These are phyloP conservation scores for Danio albolineatus DNA, from an alignment of 2,797 vertebrate genomes.

Conservation along the genomic window DNA sequence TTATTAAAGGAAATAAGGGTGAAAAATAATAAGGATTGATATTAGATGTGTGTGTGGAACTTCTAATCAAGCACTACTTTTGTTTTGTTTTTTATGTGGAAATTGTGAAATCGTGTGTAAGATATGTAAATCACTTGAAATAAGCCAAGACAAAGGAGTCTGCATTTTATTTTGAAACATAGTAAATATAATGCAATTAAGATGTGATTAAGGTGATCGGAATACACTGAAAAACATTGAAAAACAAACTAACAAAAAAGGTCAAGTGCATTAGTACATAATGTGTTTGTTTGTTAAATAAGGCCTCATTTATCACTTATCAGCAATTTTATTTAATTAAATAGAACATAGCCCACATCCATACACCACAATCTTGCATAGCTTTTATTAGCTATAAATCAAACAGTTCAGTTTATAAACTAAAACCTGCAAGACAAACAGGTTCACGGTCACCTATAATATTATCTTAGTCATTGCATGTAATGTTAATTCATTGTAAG, in stretches of 20 bases:
- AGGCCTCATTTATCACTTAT: neutral
- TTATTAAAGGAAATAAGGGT: too few species aligned
- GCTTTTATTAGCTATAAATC: neutral
- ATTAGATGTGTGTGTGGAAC: too few species aligned
- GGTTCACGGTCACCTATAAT: neutral
- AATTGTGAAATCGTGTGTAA: too few species aligned
- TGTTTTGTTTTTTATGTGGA: too few species aligned
- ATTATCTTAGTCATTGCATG: neutral
- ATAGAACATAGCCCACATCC: neutral
- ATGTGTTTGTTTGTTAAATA: neutral
- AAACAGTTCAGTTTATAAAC: conserved; percentile 15
- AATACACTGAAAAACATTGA: neutral
- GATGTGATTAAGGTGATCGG: neutral
- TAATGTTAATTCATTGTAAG: neutral
- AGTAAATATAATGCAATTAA: neutral
- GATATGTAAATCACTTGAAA: too few species aligned
- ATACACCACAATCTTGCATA: neutral
- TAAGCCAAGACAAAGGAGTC: neutral
- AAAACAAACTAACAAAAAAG: too few species aligned
- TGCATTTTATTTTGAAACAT: too few species aligned
- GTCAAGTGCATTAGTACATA: neutral
- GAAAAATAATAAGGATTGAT: too few species aligned
- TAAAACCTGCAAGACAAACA: too few species aligned
- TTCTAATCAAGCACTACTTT: neutral
- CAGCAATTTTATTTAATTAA: neutral